Evolutionary conservation across 2,113 vertebrate species (phyloP), one percentile per base, ranked within the genome.

Genomic region (Ammodytes dubius): DNA sequence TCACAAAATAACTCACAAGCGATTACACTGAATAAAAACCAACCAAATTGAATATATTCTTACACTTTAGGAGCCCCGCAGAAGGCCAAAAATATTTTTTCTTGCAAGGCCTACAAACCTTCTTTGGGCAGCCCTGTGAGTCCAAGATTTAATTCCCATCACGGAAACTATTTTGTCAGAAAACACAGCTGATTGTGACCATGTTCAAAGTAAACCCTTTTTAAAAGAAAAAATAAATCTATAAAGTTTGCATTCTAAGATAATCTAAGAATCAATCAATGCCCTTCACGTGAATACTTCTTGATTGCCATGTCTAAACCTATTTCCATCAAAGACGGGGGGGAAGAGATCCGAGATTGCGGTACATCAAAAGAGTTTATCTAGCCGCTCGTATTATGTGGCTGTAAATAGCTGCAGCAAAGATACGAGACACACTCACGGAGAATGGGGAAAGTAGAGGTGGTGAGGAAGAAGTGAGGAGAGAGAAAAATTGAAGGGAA

Each of bases 281-380:
- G 87, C 59, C 85, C 64, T 84, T 77, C 70, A 87, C 82, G 78
- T 89, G 90, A 93, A 93, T 90, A 58, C 11, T 63, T 91, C 91
- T 65, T 90, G 93, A 94, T 94, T 90, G 87, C 90, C 91, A 81
- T 87, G 92, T 90, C 92, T 93, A 93, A 93, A 93, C 85, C 89
- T 79, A 84, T 86, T 81, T 76, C 90, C 86, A 70, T 94, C 91
- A 91, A 87, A 90, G 87, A 86, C 75, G 15, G 46, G 52, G 52
- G 79, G 64, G 86, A 84, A 46, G 77, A 90, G 91, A 91, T 90
- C 63, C 50, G 84, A 91, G 92, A 91, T 91, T 91, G 93, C 56
- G 6, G 70, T 60, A 92, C 90, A 87, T 94, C 91, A 94, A 94
- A 93, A 88, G 90, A 91, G 83, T 93, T 92, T 90, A 93, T 93